phyloP scores from a whole-genome alignment of 30 jellyfish, hydroid and myxozoan genomes.

The Phacellophora camtschatica region DNA sequence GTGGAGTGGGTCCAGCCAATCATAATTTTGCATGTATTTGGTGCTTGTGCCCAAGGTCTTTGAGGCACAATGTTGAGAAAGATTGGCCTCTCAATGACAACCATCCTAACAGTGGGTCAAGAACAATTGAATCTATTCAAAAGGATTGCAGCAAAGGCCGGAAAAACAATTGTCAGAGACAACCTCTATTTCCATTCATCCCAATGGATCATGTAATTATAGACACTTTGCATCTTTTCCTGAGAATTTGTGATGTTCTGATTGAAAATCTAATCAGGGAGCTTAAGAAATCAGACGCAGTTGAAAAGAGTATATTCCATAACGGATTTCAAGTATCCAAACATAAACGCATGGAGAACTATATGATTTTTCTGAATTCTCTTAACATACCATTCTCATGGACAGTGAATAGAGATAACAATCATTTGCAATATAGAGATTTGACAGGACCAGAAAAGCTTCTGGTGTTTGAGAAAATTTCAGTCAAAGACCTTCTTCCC shows the following conservation, averaged over 20 bases:
- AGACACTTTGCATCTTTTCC: slow-evolving; percentile 41
- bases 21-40: slow-evolving; percentile 33
- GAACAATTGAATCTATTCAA: slow-evolving; percentile 1
- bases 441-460: slow-evolving; percentile 37
- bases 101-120: not conserved
- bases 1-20: slow-evolving; percentile 55
- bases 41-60: slow-evolving; percentile 24
- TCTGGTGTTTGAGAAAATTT: not conserved
- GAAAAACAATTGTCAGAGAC: not conserved
- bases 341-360: not conserved
- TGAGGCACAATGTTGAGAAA: not conserved
- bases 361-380: not conserved
- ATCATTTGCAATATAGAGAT: not conserved
- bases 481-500: not conserved
- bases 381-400: not conserved
- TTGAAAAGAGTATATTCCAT: not conserved
- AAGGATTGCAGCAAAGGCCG: not conserved
- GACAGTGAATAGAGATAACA: not conserved
- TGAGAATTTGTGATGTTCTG: slow-evolving; percentile 22
- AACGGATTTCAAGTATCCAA: not conserved
- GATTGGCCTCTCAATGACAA: slow-evolving; percentile 5
- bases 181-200: slow-evolving; percentile 1
- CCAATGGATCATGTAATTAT: slow-evolving; percentile 17
- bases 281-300: not conserved
- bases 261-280: slow-evolving; percentile 6